Percentiles rank a stretch among this genome's conserved stretches.
Evolutionary conservation across 2,888 invertebrate species (phyloP).

Genomic region (Hypercompe scribonia): DNA sequence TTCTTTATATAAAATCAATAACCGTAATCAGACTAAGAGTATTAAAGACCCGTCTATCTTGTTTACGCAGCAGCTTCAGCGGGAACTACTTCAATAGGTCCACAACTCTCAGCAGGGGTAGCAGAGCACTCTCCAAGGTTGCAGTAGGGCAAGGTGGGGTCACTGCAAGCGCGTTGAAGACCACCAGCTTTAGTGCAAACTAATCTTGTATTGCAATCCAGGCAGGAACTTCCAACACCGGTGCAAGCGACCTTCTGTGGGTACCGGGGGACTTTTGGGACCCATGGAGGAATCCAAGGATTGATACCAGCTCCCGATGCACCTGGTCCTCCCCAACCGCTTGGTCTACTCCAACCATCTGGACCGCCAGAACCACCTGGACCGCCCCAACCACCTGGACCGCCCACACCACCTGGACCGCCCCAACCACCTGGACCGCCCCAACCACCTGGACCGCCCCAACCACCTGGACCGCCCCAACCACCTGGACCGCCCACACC

Average conservation of each 20-base stretch:
- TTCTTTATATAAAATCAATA: neutral
- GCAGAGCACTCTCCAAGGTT: conserved; percentile 81
- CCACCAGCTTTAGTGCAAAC: conserved; percentile 79
- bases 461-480: no score
- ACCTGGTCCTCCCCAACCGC: conserved; percentile 41
- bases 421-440: conserved; percentile 42
- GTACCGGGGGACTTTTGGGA: conserved; percentile 73
- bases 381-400: conserved; percentile 40
- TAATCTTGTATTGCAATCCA: conserved; percentile 73
- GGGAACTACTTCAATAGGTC: conserved; percentile 51
- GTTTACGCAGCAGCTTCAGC: conserved; percentile 31
- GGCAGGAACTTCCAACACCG: conserved; percentile 67
- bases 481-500: no score
- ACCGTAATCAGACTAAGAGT: neutral
- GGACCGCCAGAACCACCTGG: conserved; percentile 34
- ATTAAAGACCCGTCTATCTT: neutral
- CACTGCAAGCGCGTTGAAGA: conserved; percentile 69
- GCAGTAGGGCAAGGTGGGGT: conserved; percentile 77
- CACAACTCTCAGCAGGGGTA: conserved; percentile 73
- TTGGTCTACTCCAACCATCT: conserved; percentile 44
- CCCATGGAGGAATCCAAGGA: conserved; percentile 80
- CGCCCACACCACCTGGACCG: conserved; percentile 42
- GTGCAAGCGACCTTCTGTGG: conserved; percentile 77
- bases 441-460: conserved; percentile 36
- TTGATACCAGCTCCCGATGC: conserved; percentile 52